Percentiles rank a stretch among this genome's conserved stretches.
Conservation (phyloP, 2,888 invertebrate genomes). For the Anodontia alba region DNA sequence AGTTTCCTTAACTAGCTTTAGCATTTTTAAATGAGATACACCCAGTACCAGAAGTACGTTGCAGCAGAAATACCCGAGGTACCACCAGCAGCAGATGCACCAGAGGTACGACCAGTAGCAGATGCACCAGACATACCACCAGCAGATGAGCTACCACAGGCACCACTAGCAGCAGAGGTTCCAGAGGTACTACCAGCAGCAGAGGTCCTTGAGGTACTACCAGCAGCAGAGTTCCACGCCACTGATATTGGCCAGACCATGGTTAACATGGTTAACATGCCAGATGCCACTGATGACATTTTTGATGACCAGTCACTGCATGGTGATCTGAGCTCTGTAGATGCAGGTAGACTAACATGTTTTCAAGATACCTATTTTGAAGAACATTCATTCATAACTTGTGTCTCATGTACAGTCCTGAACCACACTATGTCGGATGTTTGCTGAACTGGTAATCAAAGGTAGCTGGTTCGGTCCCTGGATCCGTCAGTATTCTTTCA, state of each 20-base stretch:
- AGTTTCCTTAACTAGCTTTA: conserved; percentile 5
- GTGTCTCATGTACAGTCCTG: no score
- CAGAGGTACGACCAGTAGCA: not conserved
- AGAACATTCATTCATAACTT: no score
- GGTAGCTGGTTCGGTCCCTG: no score
- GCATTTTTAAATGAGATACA: not conserved
- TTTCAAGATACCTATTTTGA: not conserved
- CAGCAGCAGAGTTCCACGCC: no score
- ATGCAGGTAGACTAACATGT: conserved; percentile 1
- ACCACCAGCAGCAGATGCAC: conserved; percentile 4
- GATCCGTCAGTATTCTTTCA: no score
- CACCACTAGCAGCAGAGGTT: not conserved
- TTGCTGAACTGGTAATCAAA: no score
- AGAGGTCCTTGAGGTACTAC: not conserved
- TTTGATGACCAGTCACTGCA: not conserved
- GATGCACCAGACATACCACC: conserved; percentile 1
- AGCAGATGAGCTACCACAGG: not conserved
- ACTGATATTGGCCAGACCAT: not conserved
- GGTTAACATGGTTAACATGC: not conserved
- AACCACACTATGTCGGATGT: no score
- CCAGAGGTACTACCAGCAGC: not conserved
- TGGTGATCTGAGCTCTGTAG: not conserved
- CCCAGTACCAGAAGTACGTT: not conserved
- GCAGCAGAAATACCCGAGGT: not conserved
- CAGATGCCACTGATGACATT: not conserved